phyloP scores from a whole-genome alignment of 2,888 invertebrate species.

The Ptilodon capucinus region DNA sequence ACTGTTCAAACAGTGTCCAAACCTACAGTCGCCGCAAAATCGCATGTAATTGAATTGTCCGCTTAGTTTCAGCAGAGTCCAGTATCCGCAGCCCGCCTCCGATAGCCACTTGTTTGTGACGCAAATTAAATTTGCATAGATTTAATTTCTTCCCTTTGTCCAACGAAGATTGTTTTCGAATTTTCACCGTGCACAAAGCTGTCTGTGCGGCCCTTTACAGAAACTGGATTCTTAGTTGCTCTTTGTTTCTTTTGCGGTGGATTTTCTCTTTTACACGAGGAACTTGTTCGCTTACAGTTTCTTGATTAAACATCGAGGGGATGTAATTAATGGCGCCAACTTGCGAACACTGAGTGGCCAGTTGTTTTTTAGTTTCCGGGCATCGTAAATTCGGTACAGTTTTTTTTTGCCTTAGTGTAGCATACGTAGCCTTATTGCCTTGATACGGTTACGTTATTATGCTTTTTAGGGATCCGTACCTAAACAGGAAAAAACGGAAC shows the following conservation, averaged over 20 bases:
- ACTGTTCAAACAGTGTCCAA: constrained; percentile 4
- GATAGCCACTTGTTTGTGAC: constrained; percentile 30
- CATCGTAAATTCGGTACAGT: no score
- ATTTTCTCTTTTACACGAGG: constrained; percentile 21
- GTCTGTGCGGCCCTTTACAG: constrained; percentile 2
- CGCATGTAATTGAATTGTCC: constrained; percentile 46
- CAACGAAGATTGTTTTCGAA: not conserved
- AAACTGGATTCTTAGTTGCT: constrained; percentile 14
- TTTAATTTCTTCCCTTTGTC: constrained; percentile 28
- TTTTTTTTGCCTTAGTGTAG: constrained; percentile 1
- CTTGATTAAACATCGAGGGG: constrained; percentile 43
- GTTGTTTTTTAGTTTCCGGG: constrained; percentile 12
- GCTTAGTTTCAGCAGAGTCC: constrained; percentile 31
- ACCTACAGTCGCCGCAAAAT: constrained; percentile 26
- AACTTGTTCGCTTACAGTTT: constrained; percentile 31
- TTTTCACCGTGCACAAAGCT: constrained; percentile 9
- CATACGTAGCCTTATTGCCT: not conserved
- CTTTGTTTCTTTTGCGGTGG: constrained; percentile 16
- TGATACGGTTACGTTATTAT: no score
- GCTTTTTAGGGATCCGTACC: no score
- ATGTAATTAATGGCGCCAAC: constrained; percentile 38
- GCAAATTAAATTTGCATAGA: constrained; percentile 36
- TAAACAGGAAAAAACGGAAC: no score
- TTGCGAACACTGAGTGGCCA: constrained; percentile 26
- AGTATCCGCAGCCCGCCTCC: constrained; percentile 26